Evolutionary conservation across 1,140 invertebrate genomes (phyloP).

Genomic region (Diploscapter pachys): DNA sequence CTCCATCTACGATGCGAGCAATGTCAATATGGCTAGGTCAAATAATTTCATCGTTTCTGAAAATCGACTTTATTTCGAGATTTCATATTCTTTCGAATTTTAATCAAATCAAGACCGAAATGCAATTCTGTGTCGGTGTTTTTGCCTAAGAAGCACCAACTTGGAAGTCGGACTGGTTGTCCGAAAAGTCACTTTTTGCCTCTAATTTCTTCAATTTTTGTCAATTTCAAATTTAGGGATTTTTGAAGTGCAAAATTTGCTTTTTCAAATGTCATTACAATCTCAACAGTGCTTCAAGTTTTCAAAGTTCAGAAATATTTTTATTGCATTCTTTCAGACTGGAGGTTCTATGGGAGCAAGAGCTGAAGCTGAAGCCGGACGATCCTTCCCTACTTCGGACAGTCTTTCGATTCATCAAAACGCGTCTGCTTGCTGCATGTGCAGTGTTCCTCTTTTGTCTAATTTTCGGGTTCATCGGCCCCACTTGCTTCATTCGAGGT

Average conservation of each 20-base stretch:
- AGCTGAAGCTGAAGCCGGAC: slow-evolving; percentile 55
- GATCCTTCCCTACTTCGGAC: slow-evolving; percentile 42
- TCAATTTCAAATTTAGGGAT: neutral
- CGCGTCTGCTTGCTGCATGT: slow-evolving; percentile 63
- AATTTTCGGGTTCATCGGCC: slow-evolving; percentile 67
- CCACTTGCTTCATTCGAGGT: slow-evolving; percentile 60
- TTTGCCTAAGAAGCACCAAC: too few species aligned
- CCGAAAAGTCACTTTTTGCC: too few species aligned
- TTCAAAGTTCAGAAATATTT: slow-evolving; percentile 12
- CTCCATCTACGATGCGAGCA: slow-evolving; percentile 38
- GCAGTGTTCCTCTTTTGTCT: slow-evolving; percentile 64
- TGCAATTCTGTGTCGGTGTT: too few species aligned
- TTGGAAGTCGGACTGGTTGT: too few species aligned
- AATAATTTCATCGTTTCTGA: neutral
- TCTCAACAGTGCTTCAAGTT: neutral
- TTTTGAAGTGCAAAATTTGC: slow-evolving; percentile 15
- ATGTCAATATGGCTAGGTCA: slow-evolving; percentile 41
- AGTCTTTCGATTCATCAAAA: slow-evolving; percentile 63
- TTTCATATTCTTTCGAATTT: too few species aligned
- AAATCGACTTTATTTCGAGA: neutral
- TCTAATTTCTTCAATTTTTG: too few species aligned
- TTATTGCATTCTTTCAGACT: slow-evolving; percentile 48
- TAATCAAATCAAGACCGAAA: too few species aligned
- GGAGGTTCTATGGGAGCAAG: slow-evolving; percentile 60
- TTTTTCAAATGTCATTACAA: slow-evolving; percentile 10